A percentile compares a stretch with the other conserved stretches of the same genome.
phyloP scores from a whole-genome alignment of 2,888 invertebrate genomes.

The Resseliella maxima region DNA sequence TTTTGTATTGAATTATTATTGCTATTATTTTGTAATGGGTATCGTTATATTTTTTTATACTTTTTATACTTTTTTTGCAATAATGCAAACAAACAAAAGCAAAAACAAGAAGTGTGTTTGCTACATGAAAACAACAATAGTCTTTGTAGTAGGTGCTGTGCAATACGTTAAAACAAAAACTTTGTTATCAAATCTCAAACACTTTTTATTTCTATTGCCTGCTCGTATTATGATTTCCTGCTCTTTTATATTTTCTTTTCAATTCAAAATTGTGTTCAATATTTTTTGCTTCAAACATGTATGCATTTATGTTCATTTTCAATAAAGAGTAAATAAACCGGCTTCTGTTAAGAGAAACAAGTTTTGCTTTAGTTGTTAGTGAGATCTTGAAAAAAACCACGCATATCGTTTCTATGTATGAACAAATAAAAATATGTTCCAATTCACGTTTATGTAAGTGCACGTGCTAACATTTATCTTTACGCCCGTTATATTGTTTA shows the following conservation, averaged over 20 bases:
- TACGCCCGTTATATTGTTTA: neutral
- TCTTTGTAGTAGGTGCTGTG: neutral
- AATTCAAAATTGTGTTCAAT: neutral
- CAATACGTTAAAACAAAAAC: neutral
- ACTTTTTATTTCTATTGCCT: neutral
- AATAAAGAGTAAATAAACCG: no score
- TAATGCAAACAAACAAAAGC: neutral
- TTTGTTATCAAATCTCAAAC: conserved; percentile 4
- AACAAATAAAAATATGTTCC: neutral
- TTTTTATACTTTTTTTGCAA: neutral
- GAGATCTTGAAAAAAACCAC: neutral
- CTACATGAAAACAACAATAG: neutral
- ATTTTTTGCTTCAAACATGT: neutral
- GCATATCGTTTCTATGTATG: neutral
- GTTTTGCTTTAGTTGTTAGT: no score
- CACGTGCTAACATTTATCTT: neutral
- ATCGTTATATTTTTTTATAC: neutral
- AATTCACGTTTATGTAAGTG: neutral
- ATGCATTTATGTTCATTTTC: neutral
- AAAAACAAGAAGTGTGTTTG: neutral
- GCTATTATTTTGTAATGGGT: conserved; percentile 26
- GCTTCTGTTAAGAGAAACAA: no score
- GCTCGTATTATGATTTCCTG: neutral
- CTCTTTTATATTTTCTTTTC: neutral
- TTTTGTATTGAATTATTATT: neutral